These are phyloP conservation scores for Laodelphax striatellus DNA, from an alignment of 1,140 invertebrate genomes.

Conservation along the genomic window DNA sequence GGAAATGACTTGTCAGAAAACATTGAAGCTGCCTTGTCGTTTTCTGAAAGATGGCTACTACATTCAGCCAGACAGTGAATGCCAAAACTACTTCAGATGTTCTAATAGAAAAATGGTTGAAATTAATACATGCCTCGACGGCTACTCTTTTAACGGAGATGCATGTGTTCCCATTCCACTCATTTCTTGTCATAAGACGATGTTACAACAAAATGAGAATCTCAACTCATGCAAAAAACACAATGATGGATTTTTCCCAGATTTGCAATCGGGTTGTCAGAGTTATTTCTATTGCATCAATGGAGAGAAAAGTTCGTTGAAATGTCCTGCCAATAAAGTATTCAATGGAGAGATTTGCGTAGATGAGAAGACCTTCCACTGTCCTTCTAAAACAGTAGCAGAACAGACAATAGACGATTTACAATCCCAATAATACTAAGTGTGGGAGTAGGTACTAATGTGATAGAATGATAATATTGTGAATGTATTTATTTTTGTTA, in stretches of 20 bases:
- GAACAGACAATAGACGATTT: no score
- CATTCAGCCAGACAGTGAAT: slow-evolving; percentile 36
- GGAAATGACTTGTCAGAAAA: slow-evolving; percentile 18
- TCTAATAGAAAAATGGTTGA: slow-evolving; percentile 28
- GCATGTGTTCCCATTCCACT: slow-evolving; percentile 6
- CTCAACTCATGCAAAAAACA: neutral
- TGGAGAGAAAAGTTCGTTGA: slow-evolving; percentile 31
- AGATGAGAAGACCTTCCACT: slow-evolving; percentile 32
- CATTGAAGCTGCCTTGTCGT: slow-evolving; percentile 12
- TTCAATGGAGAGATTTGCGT: slow-evolving; percentile 44
- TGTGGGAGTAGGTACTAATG: neutral
- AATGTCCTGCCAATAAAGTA: slow-evolving; percentile 31
- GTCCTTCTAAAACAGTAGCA: slow-evolving; percentile 28
- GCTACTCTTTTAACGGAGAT: slow-evolving; percentile 28
- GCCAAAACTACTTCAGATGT: slow-evolving; percentile 42
- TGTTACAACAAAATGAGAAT: neutral
- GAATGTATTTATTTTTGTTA: no score
- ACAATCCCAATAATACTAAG: no score
- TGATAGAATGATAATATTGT: no score
- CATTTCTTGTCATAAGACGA: slow-evolving; percentile 25
- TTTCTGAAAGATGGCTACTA: slow-evolving; percentile 40
- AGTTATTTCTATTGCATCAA: slow-evolving; percentile 42
- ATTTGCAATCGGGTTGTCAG: slow-evolving; percentile 37
- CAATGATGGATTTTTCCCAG: slow-evolving; percentile 39
- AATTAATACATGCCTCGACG: slow-evolving; percentile 27